Evolutionary conservation across 2,113 vertebrate genomes (phyloP).

Genomic region (Halichoerus grypus): DNA sequence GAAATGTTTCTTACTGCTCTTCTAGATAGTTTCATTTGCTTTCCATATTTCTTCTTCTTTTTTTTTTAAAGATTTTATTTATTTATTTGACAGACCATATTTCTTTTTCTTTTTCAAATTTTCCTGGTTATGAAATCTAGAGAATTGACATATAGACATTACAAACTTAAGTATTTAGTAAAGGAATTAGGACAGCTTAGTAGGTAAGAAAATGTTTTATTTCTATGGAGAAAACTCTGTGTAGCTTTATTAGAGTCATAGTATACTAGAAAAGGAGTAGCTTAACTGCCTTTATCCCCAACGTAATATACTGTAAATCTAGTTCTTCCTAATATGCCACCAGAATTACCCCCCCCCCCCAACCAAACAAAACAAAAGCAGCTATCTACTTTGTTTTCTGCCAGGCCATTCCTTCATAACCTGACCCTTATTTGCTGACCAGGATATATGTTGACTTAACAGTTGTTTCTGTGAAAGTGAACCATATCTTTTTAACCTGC

Average conservation of each 20-base stretch:
- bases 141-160: background rate
- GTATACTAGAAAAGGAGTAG: conserved; percentile 30
- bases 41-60: background rate
- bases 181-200: conserved; percentile 5
- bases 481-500: background rate
- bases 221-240: conserved; percentile 26
- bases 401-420: conserved; percentile 12
- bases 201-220: conserved; percentile 52
- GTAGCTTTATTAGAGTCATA: background rate
- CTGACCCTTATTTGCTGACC: conserved; percentile 6
- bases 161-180: conserved; percentile 21
- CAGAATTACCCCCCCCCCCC: background rate
- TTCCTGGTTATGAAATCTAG: conserved; percentile 40
- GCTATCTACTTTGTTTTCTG: conserved; percentile 49
- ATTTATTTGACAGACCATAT: background rate
- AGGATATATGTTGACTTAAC: background rate
- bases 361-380: background rate
- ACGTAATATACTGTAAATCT: conserved; percentile 9
- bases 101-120: conserved; percentile 16
- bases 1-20: conserved; percentile 5
- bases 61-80: too few species aligned
- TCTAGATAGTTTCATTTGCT: conserved; percentile 30
- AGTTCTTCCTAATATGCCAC: conserved; percentile 16
- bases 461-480: conserved; percentile 43
- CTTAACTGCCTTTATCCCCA: conserved; percentile 27